Base-by-base conservation (phyloP, 2,888 invertebrate genomes). In the Drosophila mercatorum region DNA sequence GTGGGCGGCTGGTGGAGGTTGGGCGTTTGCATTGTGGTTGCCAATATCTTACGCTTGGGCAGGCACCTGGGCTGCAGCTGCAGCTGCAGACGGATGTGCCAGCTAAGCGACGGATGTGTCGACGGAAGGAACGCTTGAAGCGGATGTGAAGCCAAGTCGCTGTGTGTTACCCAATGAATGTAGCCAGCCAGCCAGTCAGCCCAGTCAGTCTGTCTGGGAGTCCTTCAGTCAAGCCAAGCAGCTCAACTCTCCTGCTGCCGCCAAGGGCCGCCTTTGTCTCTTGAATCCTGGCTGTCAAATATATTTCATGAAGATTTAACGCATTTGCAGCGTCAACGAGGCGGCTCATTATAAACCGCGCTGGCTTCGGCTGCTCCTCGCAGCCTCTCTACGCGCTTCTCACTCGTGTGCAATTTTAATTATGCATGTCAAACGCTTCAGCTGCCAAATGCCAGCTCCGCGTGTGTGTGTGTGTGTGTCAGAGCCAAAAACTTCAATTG, bases 301-400 rank as follows among this genome's bases (percentile, higher is more conserved):
- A 81, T 73, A 83, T 75, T 80, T 86, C 78, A 83, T 73, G 71
- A 70, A 69, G 86, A 82, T 75, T 88, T 88, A 80, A 82, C 78
- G 82, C 82, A 74, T 82, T 79, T 71, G 78, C 60, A 60, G 77
- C 72, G 72, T 41, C 69, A 83, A 53, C 70, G 81, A 81, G 75
- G 69, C 72, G 62, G 68, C 78, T 77, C 83, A 86, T 86, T 72
- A 80, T 65, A 53, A 75, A 58, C 64, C 51, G 53, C 49, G 56
- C 46, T 36, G 43, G 41, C 47, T 34, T 28, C 31, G 31, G 5
- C 31, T 10, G 31, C 44, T 6, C 10, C 36, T 12, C 28, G 8
- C 53, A n/a, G 40, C 31, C 38, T 6, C 17, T 17, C 47, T 14
- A 11, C 31, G 6, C 36, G 34, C 53, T 26, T 56, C 60, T n/a